Conservation (phyloP, 2,113 vertebrate genomes). For the Tragulus kanchil region DNA sequence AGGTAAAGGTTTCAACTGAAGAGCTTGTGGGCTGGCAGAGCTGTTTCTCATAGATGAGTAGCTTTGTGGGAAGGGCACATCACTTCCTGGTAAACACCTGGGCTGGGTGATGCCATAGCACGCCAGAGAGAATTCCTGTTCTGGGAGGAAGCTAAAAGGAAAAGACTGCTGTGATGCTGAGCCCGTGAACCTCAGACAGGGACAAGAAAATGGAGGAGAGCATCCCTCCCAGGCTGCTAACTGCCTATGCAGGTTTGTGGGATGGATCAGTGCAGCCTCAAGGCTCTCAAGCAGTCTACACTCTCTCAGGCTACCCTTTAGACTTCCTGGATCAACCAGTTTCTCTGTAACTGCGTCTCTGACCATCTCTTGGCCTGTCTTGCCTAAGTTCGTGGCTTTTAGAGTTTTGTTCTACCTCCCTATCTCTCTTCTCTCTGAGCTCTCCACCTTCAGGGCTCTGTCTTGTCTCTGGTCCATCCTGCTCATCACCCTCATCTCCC, state of each 20-base stretch:
- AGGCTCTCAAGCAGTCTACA: background rate
- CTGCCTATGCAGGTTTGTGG: accelerated
- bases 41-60: background rate
- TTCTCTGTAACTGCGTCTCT: background rate
- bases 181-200: background rate
- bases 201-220: background rate
- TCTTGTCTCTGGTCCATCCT: background rate
- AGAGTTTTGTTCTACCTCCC: background rate
- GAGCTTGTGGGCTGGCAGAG: background rate
- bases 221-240: background rate
- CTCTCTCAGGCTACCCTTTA: no score
- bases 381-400: background rate
- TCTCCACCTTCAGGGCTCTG: background rate
- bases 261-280: background rate
- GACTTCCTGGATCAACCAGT: background rate
- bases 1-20: background rate
- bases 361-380: background rate
- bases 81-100: background rate
- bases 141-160: background rate
- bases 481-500: background rate
- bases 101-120: background rate
- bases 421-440: background rate
- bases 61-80: no score
- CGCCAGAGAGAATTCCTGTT: background rate
- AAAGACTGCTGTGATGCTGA: background rate